Base-by-base conservation (phyloP, 2,888 invertebrate species). In the Melinaea marsaeus region DNA sequence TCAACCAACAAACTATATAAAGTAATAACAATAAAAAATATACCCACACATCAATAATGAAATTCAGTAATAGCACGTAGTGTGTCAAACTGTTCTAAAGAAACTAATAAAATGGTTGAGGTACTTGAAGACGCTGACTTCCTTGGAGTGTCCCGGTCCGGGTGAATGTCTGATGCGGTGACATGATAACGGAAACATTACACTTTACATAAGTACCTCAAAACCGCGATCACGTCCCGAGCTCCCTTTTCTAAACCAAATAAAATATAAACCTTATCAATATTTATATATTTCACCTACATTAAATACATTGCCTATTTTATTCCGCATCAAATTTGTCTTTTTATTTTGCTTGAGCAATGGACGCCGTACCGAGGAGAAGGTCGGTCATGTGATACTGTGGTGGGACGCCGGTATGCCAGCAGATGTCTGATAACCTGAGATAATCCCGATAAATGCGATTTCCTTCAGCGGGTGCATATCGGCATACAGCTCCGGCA, bases 391-490 rank as follows among this genome's bases (percentile, higher is more conserved):
- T 58, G 45, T 33, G 62, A 58, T 62, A 51, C 42, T 56, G 55
- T 56, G 33, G 47, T 62, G 56, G 64, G 67, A 56, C 61, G 61
- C 68, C 78, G 75, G 81, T 84, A 75, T 64, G 61, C 64, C 74
- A 68, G 62, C 67, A 79, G 85, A 86, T 85, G 78, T 69, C 77
- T 77, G 88, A 88, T 88, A 88, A 88, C 88, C 88, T 77, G 70
- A 80, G 86, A 86, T 86, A 87, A 86, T 85, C 87, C 81, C 67
- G 85, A 85, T 87, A 81, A 79, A 87, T 81, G 79, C 81, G 88
- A 86, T 85, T 84, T 84, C 81, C 83, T 80, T 79, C 78, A 81
- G 80, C 82, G 80, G 83, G 79, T 77, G 81, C 79, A 74, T 77
- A 74, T 22, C 22, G 22, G 22, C 22, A 22, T 22, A 22, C 22